Percentiles rank a stretch among this genome's conserved stretches.
These are phyloP conservation scores for Branchellion lobata DNA, from an alignment of 2,888 invertebrate genomes.

Conservation along the genomic window DNA sequence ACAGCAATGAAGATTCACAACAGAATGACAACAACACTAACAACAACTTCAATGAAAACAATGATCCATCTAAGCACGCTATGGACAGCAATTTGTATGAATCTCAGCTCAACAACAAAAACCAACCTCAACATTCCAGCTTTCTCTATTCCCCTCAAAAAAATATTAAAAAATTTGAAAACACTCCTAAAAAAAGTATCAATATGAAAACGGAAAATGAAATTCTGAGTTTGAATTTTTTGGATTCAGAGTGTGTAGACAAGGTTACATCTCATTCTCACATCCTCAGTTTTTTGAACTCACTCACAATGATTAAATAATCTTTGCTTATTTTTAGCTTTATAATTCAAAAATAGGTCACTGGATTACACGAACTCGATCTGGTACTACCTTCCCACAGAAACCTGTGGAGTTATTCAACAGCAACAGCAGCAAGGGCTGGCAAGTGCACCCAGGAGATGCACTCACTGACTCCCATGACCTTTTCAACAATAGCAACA, in stretches of 20 bases:
- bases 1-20: conserved; percentile 5
- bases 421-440: not conserved
- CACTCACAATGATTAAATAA: not conserved
- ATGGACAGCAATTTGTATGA: too few species aligned
- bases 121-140: conserved; percentile 4
- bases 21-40: not conserved
- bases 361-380: too few species aligned
- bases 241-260: not conserved
- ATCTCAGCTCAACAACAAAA: not conserved
- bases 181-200: not conserved
- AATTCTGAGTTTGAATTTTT: not conserved
- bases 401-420: not conserved
- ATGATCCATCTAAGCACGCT: too few species aligned
- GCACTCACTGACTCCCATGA: not conserved
- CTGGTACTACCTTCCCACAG: not conserved
- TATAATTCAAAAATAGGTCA: not conserved
- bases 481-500: conserved; percentile 4
- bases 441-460: not conserved
- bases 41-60: not conserved
- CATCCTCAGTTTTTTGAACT: too few species aligned
- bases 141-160: too few species aligned
- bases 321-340: not conserved
- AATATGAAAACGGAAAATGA: conserved; percentile 12
- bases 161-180: too few species aligned
- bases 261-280: too few species aligned